These are phyloP conservation scores for Formica selysi DNA, from an alignment of 1,140 invertebrate genomes.

Conservation along the genomic window DNA sequence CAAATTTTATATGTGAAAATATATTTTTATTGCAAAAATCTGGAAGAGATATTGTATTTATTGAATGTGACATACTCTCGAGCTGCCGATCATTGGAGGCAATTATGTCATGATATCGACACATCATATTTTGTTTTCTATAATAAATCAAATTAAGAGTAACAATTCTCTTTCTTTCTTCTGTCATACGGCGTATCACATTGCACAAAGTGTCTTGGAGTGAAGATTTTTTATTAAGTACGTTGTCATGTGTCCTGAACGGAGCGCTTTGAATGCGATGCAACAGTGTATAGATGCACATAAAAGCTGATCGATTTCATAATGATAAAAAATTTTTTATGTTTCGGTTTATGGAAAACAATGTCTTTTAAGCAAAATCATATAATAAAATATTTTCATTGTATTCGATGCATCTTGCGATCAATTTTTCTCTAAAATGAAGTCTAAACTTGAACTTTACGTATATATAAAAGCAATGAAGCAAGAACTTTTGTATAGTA, in stretches of 20 bases:
- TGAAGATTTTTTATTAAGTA: conserved; percentile 6
- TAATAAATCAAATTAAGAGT: conserved; percentile 41
- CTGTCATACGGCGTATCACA: background rate
- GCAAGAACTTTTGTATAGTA: conserved; percentile 19
- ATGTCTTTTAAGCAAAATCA: background rate
- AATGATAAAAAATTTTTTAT: background rate
- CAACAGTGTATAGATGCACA: background rate
- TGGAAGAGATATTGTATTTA: too few relatives aligned
- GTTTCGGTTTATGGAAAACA: background rate
- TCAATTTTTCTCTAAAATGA: background rate
- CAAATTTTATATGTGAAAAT: too few relatives aligned
- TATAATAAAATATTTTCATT: conserved; percentile 8
- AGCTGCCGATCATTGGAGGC: background rate
- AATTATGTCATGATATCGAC: conserved; percentile 13
- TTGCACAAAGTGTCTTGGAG: background rate
- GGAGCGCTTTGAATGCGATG: background rate
- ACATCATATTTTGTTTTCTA: conserved; percentile 19
- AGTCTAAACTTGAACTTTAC: background rate
- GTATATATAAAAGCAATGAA: background rate
- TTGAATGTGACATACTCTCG: background rate
- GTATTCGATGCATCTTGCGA: conserved; percentile 15
- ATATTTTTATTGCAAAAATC: too few relatives aligned
- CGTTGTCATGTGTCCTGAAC: background rate
- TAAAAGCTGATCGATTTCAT: conserved; percentile 10
- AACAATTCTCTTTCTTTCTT: background rate